Base-by-base conservation (phyloP, 2,113 vertebrate genomes). In the Larimichthys crocea region DNA sequence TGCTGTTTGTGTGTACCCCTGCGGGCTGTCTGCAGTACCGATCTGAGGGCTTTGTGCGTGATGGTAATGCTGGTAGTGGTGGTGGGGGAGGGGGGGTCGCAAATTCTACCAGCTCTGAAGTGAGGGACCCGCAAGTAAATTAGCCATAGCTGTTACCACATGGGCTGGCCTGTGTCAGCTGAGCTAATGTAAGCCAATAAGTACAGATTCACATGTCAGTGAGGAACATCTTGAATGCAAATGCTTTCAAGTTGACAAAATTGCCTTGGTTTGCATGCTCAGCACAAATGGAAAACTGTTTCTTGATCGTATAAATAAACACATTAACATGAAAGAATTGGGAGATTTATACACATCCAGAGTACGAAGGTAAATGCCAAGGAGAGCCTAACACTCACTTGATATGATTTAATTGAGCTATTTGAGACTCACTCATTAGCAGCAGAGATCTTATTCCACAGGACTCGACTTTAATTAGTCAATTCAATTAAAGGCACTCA, bases 401-500 rank as follows among this genome's bases (percentile, higher is more conserved):
- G 8, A 70, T 88, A 74, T 65, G 80, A 88, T 88, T 89, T 93
- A 93, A 93, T 94, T 92, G 84, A 94, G 91, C 77, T 79, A 84
- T 92, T 92, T 93, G 86, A 89, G 87, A 85, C 86, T 76, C 57
- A 82, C 75, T 92, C 89, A 94, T 95, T 93, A 92, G 90, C 88
- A 81, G 68, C 77, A 84, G 86, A 91, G 83, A 93, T 93, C 90
- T 94, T 92, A 91, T 92, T 94, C 88, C 74, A 87, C 79, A 82
- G 76, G 88, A 88, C 86, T 85, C 44, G 22, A 68, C 42, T 88
- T 88, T 94, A 94, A 95, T 95, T 94, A 94, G 92, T 85, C 88
- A 80, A 76, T 94, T 93, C 89, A 93, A 93, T 94, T 93, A 94
- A 93, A 92, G 82, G 78, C 87, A 92, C 86, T 89, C 79, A 85